Base-by-base conservation (phyloP, 2,113 vertebrate species). In the Thinocorus orbignyianus region DNA sequence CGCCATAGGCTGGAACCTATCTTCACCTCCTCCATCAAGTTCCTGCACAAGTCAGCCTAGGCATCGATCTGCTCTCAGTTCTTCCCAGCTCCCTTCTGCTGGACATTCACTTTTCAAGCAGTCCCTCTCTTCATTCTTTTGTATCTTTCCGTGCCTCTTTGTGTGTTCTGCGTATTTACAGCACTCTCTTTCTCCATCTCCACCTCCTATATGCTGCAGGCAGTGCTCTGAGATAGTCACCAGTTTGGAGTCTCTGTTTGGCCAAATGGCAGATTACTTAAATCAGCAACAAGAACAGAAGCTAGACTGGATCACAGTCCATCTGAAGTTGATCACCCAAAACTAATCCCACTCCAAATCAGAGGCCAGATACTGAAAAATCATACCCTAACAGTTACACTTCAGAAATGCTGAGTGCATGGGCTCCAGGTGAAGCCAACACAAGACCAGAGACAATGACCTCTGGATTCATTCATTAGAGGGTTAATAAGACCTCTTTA, bases 141-240 rank as follows among this genome's bases (percentile, higher is more conserved):
- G 0, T 15, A 15, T 15, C 16, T 65, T 69, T 78, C 15, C 52
- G 66, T 0, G 0, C 13, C 62, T 9, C 48, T 68, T 66, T 78
- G 8, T 0, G 0, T 7, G 13, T 13, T 87, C 5, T 66, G 54
- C 57, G 11, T 35, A 28, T 49, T 73, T 24, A 26, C 44, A 77
- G 64, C 44, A 13, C 35, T 23, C 44, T 55, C 33, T 39, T 41
- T 62, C 57, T 66, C 22, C 24, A 14, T 35, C 33, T 87, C 72
- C 49, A 35, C 42, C 49, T 86, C 74, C 9, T 13, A 17, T 11
- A 44, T 7, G 17, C 41, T 66, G 77, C 19, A 79, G 57, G 22
- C 33, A 76, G 35, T 3, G 9, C 42, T 69, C 24, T 4, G 35
- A 54, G 35, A 51, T 24, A 35, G 39, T 52, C 37, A 19, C 41